These are phyloP conservation scores for Amphiduros pacificus DNA, from an alignment of 2,888 invertebrate genomes.

Conservation along the genomic window DNA sequence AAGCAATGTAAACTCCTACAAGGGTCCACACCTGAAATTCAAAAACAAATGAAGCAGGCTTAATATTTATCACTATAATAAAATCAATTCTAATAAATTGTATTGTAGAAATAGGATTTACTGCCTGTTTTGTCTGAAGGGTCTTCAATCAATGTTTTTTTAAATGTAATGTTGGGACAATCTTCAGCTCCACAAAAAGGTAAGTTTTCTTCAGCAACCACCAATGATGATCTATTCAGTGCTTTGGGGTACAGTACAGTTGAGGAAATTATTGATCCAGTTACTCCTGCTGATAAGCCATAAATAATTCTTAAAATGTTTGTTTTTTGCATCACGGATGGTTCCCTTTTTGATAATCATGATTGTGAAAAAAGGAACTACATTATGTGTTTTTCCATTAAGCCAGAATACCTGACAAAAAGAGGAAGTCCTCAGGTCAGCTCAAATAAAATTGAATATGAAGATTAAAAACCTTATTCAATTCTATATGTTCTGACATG, in stretches of 20 bases:
- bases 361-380: too few relatives aligned
- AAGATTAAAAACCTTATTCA: too few relatives aligned
- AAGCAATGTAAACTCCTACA: constrained; percentile 29
- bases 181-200: neutral
- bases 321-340: too few relatives aligned
- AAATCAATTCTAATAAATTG: neutral
- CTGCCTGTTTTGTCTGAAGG: neutral
- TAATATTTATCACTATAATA: neutral
- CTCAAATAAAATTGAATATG: too few relatives aligned
- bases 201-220: neutral
- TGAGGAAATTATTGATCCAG: neutral
- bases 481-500: too few relatives aligned
- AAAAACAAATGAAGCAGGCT: neutral
- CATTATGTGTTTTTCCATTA: too few relatives aligned
- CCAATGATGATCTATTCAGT: too few relatives aligned
- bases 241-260: neutral
- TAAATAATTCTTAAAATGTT: neutral
- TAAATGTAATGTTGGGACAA: neutral
- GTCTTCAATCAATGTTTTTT: neutral
- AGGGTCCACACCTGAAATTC: constrained; percentile 30
- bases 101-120: neutral
- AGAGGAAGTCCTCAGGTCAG: too few relatives aligned
- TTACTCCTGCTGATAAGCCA: neutral
- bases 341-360: too few relatives aligned
- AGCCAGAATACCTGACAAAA: too few relatives aligned